Base-by-base conservation (phyloP, 2,888 invertebrate genomes). In the Tenthredo notha region DNA sequence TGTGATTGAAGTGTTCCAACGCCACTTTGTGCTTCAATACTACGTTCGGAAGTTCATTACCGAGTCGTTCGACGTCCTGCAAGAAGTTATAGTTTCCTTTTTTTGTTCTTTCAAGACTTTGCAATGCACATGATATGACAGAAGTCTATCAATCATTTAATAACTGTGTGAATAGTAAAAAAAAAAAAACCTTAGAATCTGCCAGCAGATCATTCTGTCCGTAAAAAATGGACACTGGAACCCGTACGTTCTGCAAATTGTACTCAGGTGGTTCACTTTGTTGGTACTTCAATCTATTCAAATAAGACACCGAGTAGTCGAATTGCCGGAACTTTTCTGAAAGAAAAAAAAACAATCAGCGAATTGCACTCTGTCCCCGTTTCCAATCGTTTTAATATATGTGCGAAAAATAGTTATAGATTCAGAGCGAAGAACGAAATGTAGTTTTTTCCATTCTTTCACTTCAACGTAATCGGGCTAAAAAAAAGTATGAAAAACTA, bases 171-270 rank as follows among this genome's bases (percentile, higher is more conserved):
- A 61, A 61, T 61, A 29, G 54, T n/a, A n/a, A 50, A 50, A 61
- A 90, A 33, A 33, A 33, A 54, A n/a, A n/a, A 61, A 90, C 91
- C 78, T 84, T 91, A 0, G 91, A 91, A 87, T 94, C 94, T 0
- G 97, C 95, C 84, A 97, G 90, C 91, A 95, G 96, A 91, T 97
- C 97, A 61, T 95, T 95, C 21, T 94, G 94, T 0, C 96, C 95
- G 90, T 95, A 96, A 90, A 96, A 96, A 2, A 97, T 91, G 78
- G 95, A 96, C 0, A 96, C 95, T 37, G 96, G 96, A 15, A 95
- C 92, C 1, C 94, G 94, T 1, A 96, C 94, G 88, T 94, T 95
- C 9, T 92, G 91, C 0, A 96, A 91, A 83, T 95, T 93, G 88
- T 96, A 97, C 0, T 92, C 92, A 0, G 96, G 96, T 0, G 96